phyloP scores from a whole-genome alignment of 2,797 vertebrate genomes.

The Gambusia yucatana region DNA sequence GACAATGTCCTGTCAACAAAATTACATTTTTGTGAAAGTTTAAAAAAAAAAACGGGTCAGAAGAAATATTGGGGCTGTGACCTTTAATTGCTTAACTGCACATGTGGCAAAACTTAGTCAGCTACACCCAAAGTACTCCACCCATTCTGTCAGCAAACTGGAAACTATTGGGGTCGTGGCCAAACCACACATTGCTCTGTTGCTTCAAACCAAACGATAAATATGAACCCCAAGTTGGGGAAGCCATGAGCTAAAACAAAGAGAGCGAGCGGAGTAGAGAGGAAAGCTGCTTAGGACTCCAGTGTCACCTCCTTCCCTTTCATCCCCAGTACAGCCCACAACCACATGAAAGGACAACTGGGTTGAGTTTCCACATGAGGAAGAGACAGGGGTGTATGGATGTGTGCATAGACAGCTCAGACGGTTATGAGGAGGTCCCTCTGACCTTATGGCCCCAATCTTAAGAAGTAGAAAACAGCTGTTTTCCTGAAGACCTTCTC shows the following conservation, averaged over 20 bases:
- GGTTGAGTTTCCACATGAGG: conserved; percentile 73
- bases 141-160: conserved; percentile 49
- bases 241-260: conserved; percentile 48
- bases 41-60: conserved; percentile 16
- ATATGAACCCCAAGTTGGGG: conserved; percentile 37
- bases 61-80: conserved; percentile 45
- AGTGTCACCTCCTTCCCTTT: conserved; percentile 58
- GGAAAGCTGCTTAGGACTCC: conserved; percentile 23
- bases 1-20: background rate
- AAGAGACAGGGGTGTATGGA: conserved; percentile 50
- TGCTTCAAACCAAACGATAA: conserved; percentile 42
- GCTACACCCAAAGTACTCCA: conserved; percentile 59
- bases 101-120: conserved; percentile 68
- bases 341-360: conserved; percentile 73
- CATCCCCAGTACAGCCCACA: conserved; percentile 44
- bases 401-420: conserved; percentile 34
- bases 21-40: conserved; percentile 25
- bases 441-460: conserved; percentile 46
- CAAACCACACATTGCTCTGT: conserved; percentile 57
- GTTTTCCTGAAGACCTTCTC: conserved; percentile 52
- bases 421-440: conserved; percentile 54
- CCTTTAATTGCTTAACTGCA: conserved; percentile 58
- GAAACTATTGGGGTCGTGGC: conserved; percentile 48
- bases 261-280: conserved; percentile 42
- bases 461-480: conserved; percentile 63